Evolutionary conservation across 2,113 vertebrate species (phyloP), one percentile per base, ranked within the genome.

Genomic region (Sturnus vulgaris): DNA sequence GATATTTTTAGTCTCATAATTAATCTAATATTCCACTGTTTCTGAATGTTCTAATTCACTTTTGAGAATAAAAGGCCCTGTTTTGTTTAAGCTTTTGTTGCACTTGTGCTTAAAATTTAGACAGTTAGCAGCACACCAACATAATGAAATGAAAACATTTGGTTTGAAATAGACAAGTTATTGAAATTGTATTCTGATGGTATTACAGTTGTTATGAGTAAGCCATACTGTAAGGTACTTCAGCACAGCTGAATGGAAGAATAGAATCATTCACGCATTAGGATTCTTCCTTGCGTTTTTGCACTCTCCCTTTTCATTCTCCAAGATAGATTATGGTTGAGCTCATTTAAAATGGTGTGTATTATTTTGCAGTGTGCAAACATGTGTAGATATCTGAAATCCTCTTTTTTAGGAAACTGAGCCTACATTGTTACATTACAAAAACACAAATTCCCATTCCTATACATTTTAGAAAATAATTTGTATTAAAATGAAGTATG

Each of bases 11-110:
- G 63, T 68, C 21, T 70, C 33, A 53, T 95, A 85, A 95, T 96
- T 95, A 93, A 94, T 96, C 40, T 88, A 57, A 93, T 95, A 59
- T 95, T 96, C 49, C 28, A 95, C 28, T 91, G n/a, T 85, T 97
- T 96, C 75, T 96, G 92, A 97, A 90, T 94, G 66, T 93, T 91
- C 44, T 96, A 92, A 90, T 97, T 96, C 76, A 93, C 53, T 76
- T 80, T 61, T 57, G 82, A 93, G 49, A 96, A 84, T 87, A 81
- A 40, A 82, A n/a, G 42, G 53, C 64, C 20, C 57, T 82, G 28
- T 83, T 92, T 85, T 79, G 27, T 95, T 90, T 88, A 92, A 94
- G 59, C 88, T 96, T 96, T 76, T 19, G 24, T 90, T 87, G 80
- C 61, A 46, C 59, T 95, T 90, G 46, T 81, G 70, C 79, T 96